Conservation (phyloP, 2,888 invertebrate genomes). For the Tubulanus polymorphus region DNA sequence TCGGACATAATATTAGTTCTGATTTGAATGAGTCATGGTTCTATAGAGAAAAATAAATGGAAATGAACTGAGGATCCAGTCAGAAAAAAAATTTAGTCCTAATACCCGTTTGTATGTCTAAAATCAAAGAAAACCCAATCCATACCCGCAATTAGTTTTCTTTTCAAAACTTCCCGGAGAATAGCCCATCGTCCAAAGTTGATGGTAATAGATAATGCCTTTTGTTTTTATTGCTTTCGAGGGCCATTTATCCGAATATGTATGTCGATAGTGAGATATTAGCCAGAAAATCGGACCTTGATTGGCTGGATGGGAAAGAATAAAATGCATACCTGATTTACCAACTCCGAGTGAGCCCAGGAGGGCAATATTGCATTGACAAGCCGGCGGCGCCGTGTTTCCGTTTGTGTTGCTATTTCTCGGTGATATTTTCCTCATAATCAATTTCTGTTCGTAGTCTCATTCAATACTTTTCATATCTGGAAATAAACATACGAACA, state of each 20-base stretch:
- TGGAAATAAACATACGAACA: too few species aligned
- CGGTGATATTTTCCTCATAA: not conserved
- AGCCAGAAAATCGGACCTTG: not conserved
- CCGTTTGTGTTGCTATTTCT: not conserved
- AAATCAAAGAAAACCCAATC: not conserved
- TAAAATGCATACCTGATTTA: slow-evolving; percentile 67
- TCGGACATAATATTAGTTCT: too few species aligned
- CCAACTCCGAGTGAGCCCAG: slow-evolving; percentile 78
- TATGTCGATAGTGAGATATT: not conserved
- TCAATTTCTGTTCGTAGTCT: too few species aligned
- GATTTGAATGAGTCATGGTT: too few species aligned
- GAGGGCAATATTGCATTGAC: slow-evolving; percentile 51
- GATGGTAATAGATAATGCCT: too few species aligned
- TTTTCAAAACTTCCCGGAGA: too few species aligned
- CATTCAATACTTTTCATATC: too few species aligned
- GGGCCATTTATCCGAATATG: not conserved
- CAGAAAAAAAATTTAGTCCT: not conserved
- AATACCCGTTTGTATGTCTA: not conserved
- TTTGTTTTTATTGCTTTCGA: not conserved
- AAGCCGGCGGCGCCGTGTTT: slow-evolving; percentile 8
- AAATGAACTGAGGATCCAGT: too few species aligned
- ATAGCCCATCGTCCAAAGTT: too few species aligned
- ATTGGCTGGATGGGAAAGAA: not conserved
- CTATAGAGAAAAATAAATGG: too few species aligned
- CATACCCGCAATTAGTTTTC: too few species aligned